Base-by-base conservation (phyloP, 23 tunicate genomes). In the Clavelina lepadiformis region DNA sequence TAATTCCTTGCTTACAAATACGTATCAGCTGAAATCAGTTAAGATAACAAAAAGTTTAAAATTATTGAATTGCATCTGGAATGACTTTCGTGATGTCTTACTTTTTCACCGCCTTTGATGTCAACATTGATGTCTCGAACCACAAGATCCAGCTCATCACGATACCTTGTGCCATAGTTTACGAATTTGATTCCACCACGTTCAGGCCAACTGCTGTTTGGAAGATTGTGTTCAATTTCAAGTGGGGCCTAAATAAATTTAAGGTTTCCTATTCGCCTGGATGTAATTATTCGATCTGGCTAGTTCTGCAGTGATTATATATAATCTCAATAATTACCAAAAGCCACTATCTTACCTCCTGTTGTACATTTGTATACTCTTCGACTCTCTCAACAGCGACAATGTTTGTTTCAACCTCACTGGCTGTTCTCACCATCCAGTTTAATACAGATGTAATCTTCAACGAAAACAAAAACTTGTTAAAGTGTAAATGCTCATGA, bases 81-180 rank as follows among this genome's bases (percentile, higher is more conserved):
- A n/a, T n/a, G n/a, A n/a, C n/a, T n/a, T n/a, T n/a, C n/a, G n/a
- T n/a, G n/a, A n/a, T n/a, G n/a, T n/a, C n/a, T n/a, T n/a, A 85
- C 94, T 79, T 81, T 88, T 88, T 88, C 96, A 7, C 96, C 96
- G 2, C 91, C 83, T 1, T 51, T 23, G 35, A 88, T 81, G 38
- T 63, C 61, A 51, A 81, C 58, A 2, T 38, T 75, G 72, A 88
- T 73, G 20, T 59, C 70, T 33, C 77, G 72, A 5, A 88, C 78
- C 30, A 81, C 91, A n/a, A 68, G 61, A 28, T 68, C 82, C 61
- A 82, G 67, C 5, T 81, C 88, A 4, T 65, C 38, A 3, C 91
- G 73, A 35, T 88, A 88, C 30, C 82, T 61, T 7, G 87, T 74
- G 78, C 88, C 67, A 78, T 80, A 88, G 28, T 74, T 61, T 6